Evolutionary conservation across 2,888 invertebrate genomes (phyloP).

Genomic region (Xanthostigma xanthostigma): DNA sequence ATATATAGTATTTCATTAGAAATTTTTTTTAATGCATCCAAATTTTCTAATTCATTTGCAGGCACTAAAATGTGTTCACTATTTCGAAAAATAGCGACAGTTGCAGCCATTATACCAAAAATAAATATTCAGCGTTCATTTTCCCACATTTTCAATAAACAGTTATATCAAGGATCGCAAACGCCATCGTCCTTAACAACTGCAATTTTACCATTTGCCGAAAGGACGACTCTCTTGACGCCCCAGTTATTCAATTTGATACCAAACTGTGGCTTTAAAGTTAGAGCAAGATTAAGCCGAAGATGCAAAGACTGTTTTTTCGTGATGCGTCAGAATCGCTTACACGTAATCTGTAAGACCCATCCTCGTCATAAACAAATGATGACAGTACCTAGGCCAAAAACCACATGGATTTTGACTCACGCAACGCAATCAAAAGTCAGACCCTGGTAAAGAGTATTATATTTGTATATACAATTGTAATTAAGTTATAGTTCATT

Average conservation of each 20-base stretch:
- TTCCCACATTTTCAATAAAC: no score
- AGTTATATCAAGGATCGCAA: no score
- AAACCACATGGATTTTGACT: slow-evolving; percentile 60
- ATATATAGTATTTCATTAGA: no score
- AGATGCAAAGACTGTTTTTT: slow-evolving; percentile 71
- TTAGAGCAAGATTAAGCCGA: slow-evolving; percentile 46
- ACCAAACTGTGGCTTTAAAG: slow-evolving; percentile 48
- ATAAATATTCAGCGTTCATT: no score
- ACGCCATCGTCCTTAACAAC: no score
- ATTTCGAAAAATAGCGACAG: no score
- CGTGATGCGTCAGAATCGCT: slow-evolving; percentile 47
- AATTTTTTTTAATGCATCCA: no score
- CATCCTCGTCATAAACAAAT: slow-evolving; percentile 72
- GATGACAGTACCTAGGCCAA: slow-evolving; percentile 48
- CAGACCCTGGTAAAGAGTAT: slow-evolving; percentile 30
- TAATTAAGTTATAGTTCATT: background rate
- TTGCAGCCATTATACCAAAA: no score
- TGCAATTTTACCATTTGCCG: no score
- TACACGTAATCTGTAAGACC: slow-evolving; percentile 59
- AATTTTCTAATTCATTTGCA: no score
- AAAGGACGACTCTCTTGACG: slow-evolving; percentile 10
- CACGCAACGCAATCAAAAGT: slow-evolving; percentile 51
- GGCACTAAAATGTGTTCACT: no score
- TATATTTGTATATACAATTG: background rate
- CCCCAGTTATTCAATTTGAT: slow-evolving; percentile 14